Evolutionary conservation across 2,888 invertebrate genomes (phyloP).

Genomic region (Oxytorus armatus): DNA sequence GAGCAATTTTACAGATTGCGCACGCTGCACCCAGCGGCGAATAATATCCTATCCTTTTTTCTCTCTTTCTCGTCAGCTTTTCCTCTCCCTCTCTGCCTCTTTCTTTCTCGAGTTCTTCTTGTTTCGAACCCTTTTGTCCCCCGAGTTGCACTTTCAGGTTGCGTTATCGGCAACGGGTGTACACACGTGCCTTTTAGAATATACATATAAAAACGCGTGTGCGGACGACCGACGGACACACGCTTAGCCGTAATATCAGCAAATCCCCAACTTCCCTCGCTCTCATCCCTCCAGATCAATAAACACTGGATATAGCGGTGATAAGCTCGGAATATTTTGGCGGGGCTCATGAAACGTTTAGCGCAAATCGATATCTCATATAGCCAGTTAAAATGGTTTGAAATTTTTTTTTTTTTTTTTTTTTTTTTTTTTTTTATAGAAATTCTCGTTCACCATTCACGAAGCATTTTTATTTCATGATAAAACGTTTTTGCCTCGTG

Average conservation of each 20-base stretch:
- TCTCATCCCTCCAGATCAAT: constrained; percentile 56
- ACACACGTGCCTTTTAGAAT: constrained; percentile 62
- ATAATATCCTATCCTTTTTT: constrained; percentile 36
- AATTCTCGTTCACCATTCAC: too few relatives aligned
- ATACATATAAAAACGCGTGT: constrained; percentile 49
- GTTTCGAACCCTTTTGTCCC: constrained; percentile 62
- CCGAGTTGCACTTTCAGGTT: constrained; percentile 65
- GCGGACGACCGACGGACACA: constrained; percentile 56
- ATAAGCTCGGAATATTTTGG: constrained; percentile 51
- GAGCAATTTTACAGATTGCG: constrained; percentile 70
- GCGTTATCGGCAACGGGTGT: constrained; percentile 64
- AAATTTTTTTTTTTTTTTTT: too few relatives aligned
- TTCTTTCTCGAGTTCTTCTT: constrained; percentile 33
- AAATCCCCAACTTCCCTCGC: constrained; percentile 2
- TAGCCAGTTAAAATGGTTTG: constrained; percentile 11
- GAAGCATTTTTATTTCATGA: not conserved
- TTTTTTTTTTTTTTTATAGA: not conserved
- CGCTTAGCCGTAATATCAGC: constrained; percentile 62
- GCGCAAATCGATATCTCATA: constrained; percentile 34
- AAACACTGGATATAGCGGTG: constrained; percentile 55
- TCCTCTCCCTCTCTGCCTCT: constrained; percentile 10
- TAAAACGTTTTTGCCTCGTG: too few relatives aligned
- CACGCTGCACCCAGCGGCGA: constrained; percentile 60
- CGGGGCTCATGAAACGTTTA: constrained; percentile 34
- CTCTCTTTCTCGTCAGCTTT: constrained; percentile 12